Percentiles rank a stretch among this genome's conserved stretches.
These are phyloP conservation scores for Hesperophylax magnus DNA, from an alignment of 1,140 invertebrate genomes.

Conservation along the genomic window DNA sequence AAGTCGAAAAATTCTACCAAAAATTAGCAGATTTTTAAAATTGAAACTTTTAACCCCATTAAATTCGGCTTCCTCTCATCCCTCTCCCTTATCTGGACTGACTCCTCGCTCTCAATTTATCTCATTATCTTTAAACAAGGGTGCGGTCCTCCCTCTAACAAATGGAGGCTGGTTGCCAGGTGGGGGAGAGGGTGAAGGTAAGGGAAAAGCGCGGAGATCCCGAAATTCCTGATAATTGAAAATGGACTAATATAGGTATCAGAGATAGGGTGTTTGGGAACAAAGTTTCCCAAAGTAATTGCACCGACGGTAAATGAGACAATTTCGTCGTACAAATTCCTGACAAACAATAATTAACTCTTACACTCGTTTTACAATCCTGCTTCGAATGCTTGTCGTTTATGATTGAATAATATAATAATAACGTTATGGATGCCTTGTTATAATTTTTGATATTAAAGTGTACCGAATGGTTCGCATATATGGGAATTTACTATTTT, in stretches of 20 bases:
- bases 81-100: not conserved
- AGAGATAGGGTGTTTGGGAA: not conserved
- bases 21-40: too few species aligned
- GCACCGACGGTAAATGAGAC: not conserved
- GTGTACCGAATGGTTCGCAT: too few species aligned
- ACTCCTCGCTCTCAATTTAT: not conserved
- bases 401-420: too few species aligned
- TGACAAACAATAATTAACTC: too few species aligned
- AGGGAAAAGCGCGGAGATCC: not conserved
- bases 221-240: slow-evolving; percentile 37
- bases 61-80: not conserved
- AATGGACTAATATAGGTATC: slow-evolving; percentile 28
- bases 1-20: too few species aligned
- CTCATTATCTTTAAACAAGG: slow-evolving; percentile 37
- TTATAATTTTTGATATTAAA: too few species aligned
- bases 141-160: slow-evolving; percentile 18
- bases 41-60: not conserved
- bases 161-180: slow-evolving; percentile 11
- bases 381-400: too few species aligned
- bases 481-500: too few species aligned
- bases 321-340: not conserved
- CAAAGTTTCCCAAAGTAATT: not conserved
- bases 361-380: too few species aligned
- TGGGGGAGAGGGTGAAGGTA: not conserved
- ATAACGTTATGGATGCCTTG: too few species aligned